Conservation (phyloP, 2,113 vertebrate genomes). For the Pelvicachromis taeniatus region DNA sequence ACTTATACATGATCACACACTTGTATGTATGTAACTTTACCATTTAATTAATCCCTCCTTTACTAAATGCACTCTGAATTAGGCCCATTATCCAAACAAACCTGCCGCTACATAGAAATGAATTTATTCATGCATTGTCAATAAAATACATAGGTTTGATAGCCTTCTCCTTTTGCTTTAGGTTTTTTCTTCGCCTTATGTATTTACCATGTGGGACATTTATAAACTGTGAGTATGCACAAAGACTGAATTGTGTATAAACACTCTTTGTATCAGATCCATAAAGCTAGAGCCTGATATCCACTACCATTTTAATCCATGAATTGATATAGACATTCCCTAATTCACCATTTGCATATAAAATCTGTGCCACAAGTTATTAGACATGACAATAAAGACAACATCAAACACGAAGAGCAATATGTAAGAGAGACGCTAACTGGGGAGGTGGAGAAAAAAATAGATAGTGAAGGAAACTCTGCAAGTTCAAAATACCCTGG, state of each 20-base stretch:
- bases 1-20: too few species aligned
- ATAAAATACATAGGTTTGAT: not conserved
- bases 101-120: not conserved
- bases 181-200: not conserved
- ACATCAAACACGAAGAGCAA: not conserved
- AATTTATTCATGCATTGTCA: not conserved
- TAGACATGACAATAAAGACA: not conserved
- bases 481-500: not conserved
- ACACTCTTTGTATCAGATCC: not conserved
- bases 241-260: not conserved
- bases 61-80: not conserved
- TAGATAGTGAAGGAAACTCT: not conserved
- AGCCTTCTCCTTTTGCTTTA: not conserved
- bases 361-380: not conserved
- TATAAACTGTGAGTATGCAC: not conserved
- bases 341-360: not conserved
- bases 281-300: not conserved
- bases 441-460: not conserved
- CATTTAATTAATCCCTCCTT: not conserved
- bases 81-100: not conserved
- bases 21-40: rapidly evolving
- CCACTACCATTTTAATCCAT: not conserved
- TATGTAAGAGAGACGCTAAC: not conserved
- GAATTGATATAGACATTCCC: not conserved
- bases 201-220: not conserved